Conservation (phyloP, 1,140 invertebrate species). For the Zophobas atratus region DNA sequence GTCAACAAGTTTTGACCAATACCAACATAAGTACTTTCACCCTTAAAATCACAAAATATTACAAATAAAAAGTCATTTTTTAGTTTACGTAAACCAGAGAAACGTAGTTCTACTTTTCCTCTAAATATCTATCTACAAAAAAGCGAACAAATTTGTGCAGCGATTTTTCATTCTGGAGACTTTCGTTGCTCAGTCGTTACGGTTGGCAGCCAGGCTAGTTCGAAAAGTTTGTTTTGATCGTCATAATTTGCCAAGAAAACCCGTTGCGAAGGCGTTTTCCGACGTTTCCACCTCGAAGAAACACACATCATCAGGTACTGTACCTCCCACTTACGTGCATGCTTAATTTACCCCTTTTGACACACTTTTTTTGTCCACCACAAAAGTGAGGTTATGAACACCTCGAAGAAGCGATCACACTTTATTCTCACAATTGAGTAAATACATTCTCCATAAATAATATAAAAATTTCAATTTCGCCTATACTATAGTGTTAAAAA, state of each 20-base stretch:
- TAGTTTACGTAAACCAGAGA: too few relatives aligned
- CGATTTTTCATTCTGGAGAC: too few relatives aligned
- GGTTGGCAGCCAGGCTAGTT: neutral
- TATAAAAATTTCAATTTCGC: conserved; percentile 49
- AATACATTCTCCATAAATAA: conserved; percentile 39
- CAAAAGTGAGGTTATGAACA: conserved; percentile 21
- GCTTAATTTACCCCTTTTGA: too few relatives aligned
- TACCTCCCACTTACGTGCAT: too few relatives aligned
- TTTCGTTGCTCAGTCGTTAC: neutral
- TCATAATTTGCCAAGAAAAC: neutral
- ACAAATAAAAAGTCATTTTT: too few relatives aligned
- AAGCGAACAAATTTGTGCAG: too few relatives aligned
- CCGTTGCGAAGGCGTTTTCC: neutral
- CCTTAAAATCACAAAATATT: neutral
- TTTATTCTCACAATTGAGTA: conserved; percentile 49
- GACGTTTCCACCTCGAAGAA: neutral
- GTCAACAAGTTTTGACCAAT: neutral
- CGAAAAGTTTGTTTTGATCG: conserved; percentile 16
- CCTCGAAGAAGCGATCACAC: conserved; percentile 37
- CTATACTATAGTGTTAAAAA: conserved; percentile 26
- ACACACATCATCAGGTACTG: too few relatives aligned
- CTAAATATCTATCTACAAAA: too few relatives aligned
- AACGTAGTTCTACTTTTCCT: too few relatives aligned
- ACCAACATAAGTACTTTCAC: too few relatives aligned
- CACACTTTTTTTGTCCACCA: neutral